Evolutionary conservation across 2,888 invertebrate species (phyloP).

Genomic region (Aradus depressus): DNA sequence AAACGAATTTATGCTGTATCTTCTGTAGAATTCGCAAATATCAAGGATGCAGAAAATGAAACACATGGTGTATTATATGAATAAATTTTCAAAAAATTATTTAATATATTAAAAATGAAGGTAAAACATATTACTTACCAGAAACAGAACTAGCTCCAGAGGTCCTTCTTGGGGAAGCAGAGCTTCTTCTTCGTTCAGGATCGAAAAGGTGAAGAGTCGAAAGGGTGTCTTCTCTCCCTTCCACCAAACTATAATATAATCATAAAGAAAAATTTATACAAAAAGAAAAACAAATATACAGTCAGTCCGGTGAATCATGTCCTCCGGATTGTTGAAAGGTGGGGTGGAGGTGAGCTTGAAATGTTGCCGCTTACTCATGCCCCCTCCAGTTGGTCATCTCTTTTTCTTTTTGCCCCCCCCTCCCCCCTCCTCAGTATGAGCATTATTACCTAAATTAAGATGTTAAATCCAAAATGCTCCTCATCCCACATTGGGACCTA

Average conservation of each 20-base stretch:
- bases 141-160: slow-evolving; percentile 75
- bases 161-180: slow-evolving; percentile 50
- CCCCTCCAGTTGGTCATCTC: too few relatives aligned
- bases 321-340: too few relatives aligned
- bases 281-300: not conserved
- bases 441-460: too few relatives aligned
- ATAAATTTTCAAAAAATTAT: not conserved
- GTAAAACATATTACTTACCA: slow-evolving; percentile 38
- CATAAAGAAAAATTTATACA: not conserved
- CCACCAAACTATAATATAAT: slow-evolving; percentile 7
- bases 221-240: slow-evolving; percentile 32
- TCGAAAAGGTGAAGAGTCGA: slow-evolving; percentile 36
- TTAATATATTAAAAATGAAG: not conserved
- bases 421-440: too few relatives aligned
- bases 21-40: too few relatives aligned
- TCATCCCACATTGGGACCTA: too few relatives aligned
- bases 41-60: not conserved
- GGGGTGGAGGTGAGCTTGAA: too few relatives aligned
- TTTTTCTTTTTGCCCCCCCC: too few relatives aligned
- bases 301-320: too few relatives aligned
- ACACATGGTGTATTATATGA: not conserved
- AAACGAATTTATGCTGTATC: too few relatives aligned
- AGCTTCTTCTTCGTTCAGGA: slow-evolving; percentile 37
- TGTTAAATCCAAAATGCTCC: too few relatives aligned
- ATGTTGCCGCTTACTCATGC: too few relatives aligned